A percentile compares a stretch with the other conserved stretches of the same genome.
Conservation (phyloP, 1,140 invertebrate species). For the Zaprionus ornatus region DNA sequence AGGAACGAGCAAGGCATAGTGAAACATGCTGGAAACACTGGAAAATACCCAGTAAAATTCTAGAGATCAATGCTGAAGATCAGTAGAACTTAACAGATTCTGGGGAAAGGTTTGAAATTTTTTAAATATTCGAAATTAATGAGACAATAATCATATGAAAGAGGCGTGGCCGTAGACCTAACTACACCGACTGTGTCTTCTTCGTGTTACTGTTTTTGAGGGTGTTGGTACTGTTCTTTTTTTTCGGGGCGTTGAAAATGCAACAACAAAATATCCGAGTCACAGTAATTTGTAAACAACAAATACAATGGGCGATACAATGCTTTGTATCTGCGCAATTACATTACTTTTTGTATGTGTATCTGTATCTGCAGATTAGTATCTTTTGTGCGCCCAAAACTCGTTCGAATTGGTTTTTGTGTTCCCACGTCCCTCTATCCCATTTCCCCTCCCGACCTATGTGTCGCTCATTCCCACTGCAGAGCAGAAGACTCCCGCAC, state of each 20-base stretch:
- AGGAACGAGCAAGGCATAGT: background rate
- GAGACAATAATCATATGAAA: background rate
- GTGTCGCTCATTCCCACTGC: too few species aligned
- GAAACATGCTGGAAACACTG: background rate
- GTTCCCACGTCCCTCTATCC: conserved; percentile 14
- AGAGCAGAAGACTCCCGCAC: background rate
- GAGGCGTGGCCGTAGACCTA: too few species aligned
- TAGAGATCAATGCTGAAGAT: background rate
- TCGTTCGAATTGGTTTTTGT: conserved; percentile 66
- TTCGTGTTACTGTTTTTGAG: background rate
- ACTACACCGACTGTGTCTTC: too few species aligned
- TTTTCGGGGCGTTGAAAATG: conserved; percentile 17
- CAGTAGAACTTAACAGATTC: background rate
- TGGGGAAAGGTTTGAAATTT: background rate
- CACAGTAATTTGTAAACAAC: conserved; percentile 55
- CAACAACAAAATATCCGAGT: conserved; percentile 11
- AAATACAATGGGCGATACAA: conserved; percentile 13
- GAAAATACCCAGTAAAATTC: background rate
- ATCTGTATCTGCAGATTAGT: conserved; percentile 23
- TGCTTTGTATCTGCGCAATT: conserved; percentile 8
- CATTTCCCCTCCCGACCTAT: background rate
- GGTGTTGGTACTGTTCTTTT: background rate
- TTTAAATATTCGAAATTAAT: background rate
- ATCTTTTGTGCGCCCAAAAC: conserved; percentile 39
- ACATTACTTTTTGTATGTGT: conserved; percentile 8